Evolutionary conservation across 2,113 vertebrate genomes (phyloP).

Genomic region (Marmota monax): DNA sequence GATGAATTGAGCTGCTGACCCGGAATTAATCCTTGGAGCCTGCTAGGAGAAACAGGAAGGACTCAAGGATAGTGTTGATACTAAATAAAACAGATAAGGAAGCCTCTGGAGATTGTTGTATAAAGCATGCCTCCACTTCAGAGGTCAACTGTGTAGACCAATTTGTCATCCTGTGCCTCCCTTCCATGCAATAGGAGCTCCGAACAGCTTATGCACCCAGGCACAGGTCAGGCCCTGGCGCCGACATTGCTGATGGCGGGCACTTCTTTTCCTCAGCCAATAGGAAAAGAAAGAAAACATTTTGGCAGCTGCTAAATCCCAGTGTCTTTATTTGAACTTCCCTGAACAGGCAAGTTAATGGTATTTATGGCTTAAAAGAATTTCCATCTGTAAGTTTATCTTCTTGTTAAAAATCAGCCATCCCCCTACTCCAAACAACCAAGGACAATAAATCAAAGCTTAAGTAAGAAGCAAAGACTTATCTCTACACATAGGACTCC

Average conservation of each 20-base stretch:
- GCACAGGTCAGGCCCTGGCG: slow-evolving; percentile 73
- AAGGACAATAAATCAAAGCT: slow-evolving; percentile 79
- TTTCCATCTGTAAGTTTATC: slow-evolving; percentile 84
- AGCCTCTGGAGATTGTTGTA: slow-evolving; percentile 79
- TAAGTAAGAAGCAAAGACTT: slow-evolving; percentile 73
- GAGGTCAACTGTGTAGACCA: slow-evolving; percentile 79
- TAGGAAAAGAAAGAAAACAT: slow-evolving; percentile 83
- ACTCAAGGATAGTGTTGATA: slow-evolving; percentile 72
- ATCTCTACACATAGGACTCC: slow-evolving; percentile 65
- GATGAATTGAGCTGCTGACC: slow-evolving; percentile 63
- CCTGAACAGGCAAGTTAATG: slow-evolving; percentile 77
- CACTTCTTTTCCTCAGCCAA: slow-evolving; percentile 75
- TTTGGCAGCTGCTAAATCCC: slow-evolving; percentile 81
- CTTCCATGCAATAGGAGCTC: slow-evolving; percentile 49
- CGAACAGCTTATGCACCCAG: slow-evolving; percentile 68
- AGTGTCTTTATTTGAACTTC: slow-evolving; percentile 85
- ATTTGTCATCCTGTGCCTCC: slow-evolving; percentile 80
- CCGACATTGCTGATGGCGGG: slow-evolving; percentile 48
- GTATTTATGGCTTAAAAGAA: slow-evolving; percentile 89
- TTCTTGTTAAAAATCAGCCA: slow-evolving; percentile 84
- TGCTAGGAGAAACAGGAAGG: slow-evolving; percentile 55
- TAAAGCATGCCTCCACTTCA: slow-evolving; percentile 80
- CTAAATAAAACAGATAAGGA: slow-evolving; percentile 83
- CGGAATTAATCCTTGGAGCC: slow-evolving; percentile 50
- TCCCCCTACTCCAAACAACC: slow-evolving; percentile 54